These are phyloP conservation scores for Chloroceryle amazona DNA, from an alignment of 2,797 vertebrate species.

Conservation along the genomic window DNA sequence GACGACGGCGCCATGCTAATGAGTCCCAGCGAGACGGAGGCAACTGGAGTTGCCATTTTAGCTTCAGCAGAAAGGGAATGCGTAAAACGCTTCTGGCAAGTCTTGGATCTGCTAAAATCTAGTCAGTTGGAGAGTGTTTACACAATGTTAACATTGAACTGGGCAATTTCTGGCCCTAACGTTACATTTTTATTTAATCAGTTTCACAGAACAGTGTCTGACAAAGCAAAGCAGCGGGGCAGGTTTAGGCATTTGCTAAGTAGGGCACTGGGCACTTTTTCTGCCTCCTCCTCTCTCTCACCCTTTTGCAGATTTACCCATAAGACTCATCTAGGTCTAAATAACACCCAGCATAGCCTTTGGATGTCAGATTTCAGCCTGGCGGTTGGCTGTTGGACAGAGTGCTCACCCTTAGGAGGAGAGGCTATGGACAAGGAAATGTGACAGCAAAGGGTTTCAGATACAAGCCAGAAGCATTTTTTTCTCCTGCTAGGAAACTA, in stretches of 20 bases:
- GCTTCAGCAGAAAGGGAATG: not conserved
- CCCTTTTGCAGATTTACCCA: not conserved
- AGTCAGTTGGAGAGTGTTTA: slow-evolving; percentile 61
- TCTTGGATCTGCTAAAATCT: slow-evolving; percentile 27
- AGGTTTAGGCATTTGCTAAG: not conserved
- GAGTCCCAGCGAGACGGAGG: slow-evolving; percentile 74
- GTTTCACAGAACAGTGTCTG: not conserved
- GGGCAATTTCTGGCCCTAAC: not conserved
- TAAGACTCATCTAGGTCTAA: not conserved
- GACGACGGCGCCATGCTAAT: slow-evolving; percentile 33
- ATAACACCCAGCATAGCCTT: rapidly evolving
- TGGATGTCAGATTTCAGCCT: not conserved
- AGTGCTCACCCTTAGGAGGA: rapidly evolving
- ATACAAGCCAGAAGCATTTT: not conserved
- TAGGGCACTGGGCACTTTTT: not conserved
- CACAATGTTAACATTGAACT: slow-evolving; percentile 5
- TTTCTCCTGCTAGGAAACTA: not conserved
- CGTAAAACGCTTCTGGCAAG: slow-evolving; percentile 58
- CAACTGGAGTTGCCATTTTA: not conserved
- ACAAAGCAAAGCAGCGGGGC: rapidly evolving
- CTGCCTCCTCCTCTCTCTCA: not conserved
- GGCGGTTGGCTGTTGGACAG: not conserved
- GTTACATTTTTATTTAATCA: not conserved
- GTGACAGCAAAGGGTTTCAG: not conserved
- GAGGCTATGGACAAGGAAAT: not conserved